Percentiles rank a stretch among this genome's conserved stretches.
These are phyloP conservation scores for Aradophagus sp. DNA, from an alignment of 1,140 invertebrate genomes.

Conservation along the genomic window DNA sequence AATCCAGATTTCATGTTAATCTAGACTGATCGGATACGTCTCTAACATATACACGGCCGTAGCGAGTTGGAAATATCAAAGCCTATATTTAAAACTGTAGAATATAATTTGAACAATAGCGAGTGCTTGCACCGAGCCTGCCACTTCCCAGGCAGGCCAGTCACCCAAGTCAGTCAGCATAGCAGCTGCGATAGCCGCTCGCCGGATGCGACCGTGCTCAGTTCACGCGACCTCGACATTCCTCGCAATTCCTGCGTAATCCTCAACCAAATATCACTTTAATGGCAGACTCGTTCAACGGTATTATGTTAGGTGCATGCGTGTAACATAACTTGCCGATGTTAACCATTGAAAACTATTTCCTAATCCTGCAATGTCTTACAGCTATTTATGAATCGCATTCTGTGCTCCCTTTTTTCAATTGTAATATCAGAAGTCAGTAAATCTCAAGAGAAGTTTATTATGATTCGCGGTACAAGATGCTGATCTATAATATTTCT, in stretches of 20 bases:
- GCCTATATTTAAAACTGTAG: too few relatives aligned
- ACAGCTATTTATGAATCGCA: background rate
- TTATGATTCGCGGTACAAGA: background rate
- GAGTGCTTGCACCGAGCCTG: conserved; percentile 18
- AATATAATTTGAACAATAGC: too few relatives aligned
- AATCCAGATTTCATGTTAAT: too few relatives aligned
- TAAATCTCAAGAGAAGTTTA: too few relatives aligned
- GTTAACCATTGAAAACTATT: background rate
- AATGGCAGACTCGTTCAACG: conserved; percentile 13
- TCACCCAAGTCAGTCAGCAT: conserved; percentile 26
- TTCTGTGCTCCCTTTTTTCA: background rate
- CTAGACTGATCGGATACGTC: too few relatives aligned
- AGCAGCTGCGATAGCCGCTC: conserved; percentile 10
- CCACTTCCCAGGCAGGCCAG: conserved; percentile 46
- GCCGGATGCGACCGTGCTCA: conserved; percentile 55
- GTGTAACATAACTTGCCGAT: conserved; percentile 9
- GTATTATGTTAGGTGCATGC: conserved; percentile 19
- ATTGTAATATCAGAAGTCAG: too few relatives aligned
- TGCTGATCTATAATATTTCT: too few relatives aligned
- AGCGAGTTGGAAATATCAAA: too few relatives aligned
- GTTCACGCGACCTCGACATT: conserved; percentile 42
- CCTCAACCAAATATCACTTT: conserved; percentile 42
- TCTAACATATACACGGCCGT: too few relatives aligned
- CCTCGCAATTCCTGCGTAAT: conserved; percentile 41
- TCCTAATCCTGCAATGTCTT: conserved; percentile 3